Conservation (phyloP, 2,113 vertebrate genomes). For the Periophthalmodon schlosseri region DNA sequence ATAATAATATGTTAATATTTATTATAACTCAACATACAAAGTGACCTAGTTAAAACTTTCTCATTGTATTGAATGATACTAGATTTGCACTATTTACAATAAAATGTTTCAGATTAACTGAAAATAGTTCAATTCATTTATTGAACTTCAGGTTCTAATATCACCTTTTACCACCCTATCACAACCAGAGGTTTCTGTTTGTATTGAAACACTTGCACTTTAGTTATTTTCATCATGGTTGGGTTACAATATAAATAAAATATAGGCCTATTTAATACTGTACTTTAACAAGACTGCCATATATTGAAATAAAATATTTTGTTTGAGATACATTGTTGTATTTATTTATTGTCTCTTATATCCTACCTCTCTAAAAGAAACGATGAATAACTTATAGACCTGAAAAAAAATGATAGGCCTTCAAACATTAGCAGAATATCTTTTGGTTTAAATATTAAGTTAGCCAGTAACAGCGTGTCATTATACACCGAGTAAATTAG, state of each 20-base stretch:
- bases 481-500: too few species aligned
- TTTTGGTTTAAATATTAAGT: too few species aligned
- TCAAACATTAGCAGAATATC: not conserved
- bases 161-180: not conserved
- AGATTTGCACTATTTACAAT: not conserved
- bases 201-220: constrained; percentile 50
- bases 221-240: constrained; percentile 23
- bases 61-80: not conserved
- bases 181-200: constrained; percentile 16
- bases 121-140: not conserved
- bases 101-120: not conserved
- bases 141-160: too few species aligned
- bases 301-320: constrained; percentile 56
- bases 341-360: not conserved
- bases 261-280: constrained; percentile 13
- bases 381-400: too few species aligned
- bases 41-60: not conserved
- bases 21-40: constrained; percentile 7
- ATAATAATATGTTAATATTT: not conserved
- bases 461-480: too few species aligned
- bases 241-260: constrained; percentile 6
- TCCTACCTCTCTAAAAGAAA: not conserved
- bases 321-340: constrained; percentile 21
- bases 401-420: not conserved
- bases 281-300: constrained; percentile 38